Base-by-base conservation (phyloP, 2,888 invertebrate species). In the Tupiocoris notatus region DNA sequence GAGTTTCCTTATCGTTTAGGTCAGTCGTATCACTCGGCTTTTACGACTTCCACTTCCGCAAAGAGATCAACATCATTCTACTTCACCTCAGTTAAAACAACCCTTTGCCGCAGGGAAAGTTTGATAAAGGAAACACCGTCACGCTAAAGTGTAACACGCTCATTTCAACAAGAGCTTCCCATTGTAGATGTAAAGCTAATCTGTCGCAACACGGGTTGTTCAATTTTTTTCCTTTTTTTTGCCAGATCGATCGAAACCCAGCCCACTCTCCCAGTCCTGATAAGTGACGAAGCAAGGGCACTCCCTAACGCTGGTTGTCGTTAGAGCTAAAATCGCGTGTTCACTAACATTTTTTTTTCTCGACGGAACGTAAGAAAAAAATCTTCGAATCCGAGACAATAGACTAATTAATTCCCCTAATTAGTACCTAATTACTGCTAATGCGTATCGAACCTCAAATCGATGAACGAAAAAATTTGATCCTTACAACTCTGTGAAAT, bases 51-150 rank as follows among this genome's bases (percentile, higher is more conserved):
- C 39, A 39, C 39, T 39, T 39, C 39, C n/a, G n/a, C n/a, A 39
- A 12, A 39, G 3, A 12, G 39, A 39, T 7, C 39, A 7, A 39
- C 39, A 7, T 39, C 39, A 39, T 3, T 12, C 39, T 7, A 39
- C 39, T 12, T 39, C 39, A 39, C 39, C 3, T 39, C 39, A 39
- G 3, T 39, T 7, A 3, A 39, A 12, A 39, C 39, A 3, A 39
- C 12, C 39, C n/a, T n/a, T n/a, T n/a, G n/a, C n/a, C n/a, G 3
- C 39, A 39, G 39, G 65, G 65, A 12, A 25, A 65, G 25, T 65
- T 65, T 65, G 65, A 65, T 65, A 65, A 65, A 65, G 65, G 65
- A 65, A 65, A 65, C 25, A 7, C 65, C 20, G 65, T 24, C 65
- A 65, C 65, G 65, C 65, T 65, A 65, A 65, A 25, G 25, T 39